These are phyloP conservation scores for Drosophila prosaltans DNA, from an alignment of 1,140 invertebrate species.

Conservation along the genomic window DNA sequence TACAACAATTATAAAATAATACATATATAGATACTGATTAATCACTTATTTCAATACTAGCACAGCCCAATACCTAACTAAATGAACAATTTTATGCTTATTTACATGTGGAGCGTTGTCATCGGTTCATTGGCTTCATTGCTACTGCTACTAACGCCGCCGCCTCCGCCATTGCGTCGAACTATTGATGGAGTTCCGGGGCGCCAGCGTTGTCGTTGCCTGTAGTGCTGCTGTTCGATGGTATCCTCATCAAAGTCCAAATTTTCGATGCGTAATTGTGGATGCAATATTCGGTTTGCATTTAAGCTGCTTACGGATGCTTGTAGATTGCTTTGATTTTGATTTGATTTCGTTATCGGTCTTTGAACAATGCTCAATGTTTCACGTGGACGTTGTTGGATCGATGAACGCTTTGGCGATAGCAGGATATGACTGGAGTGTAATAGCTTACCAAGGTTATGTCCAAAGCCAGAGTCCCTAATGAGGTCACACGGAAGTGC, in stretches of 20 bases:
- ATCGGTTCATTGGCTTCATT: conserved; percentile 35
- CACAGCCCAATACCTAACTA: not conserved
- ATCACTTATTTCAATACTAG: conserved; percentile 32
- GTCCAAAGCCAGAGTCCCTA: conserved; percentile 48
- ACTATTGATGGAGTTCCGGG: not conserved
- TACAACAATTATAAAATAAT: conserved; percentile 23
- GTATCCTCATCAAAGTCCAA: conserved; percentile 47
- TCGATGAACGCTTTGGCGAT: not conserved
- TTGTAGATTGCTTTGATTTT: not conserved
- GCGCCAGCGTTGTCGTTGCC: conserved; percentile 34
- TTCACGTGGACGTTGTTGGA: not conserved
- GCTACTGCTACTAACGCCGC: not conserved
- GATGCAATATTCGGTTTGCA: not conserved
- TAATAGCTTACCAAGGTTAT: conserved; percentile 25
- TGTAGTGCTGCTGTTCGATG: conserved; percentile 12
- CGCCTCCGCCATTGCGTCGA: not conserved
- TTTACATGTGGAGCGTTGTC: conserved; percentile 59
- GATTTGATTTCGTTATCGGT: not conserved
- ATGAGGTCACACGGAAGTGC: conserved; percentile 32
- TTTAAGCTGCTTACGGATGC: not conserved
- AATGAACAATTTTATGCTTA: not conserved
- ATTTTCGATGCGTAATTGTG: conserved; percentile 42
- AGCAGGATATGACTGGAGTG: conserved; percentile 26
- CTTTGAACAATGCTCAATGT: not conserved
- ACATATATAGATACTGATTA: conserved; percentile 32